Conservation (phyloP, 2,888 invertebrate species). For the Prostheceraeus crozeri region DNA sequence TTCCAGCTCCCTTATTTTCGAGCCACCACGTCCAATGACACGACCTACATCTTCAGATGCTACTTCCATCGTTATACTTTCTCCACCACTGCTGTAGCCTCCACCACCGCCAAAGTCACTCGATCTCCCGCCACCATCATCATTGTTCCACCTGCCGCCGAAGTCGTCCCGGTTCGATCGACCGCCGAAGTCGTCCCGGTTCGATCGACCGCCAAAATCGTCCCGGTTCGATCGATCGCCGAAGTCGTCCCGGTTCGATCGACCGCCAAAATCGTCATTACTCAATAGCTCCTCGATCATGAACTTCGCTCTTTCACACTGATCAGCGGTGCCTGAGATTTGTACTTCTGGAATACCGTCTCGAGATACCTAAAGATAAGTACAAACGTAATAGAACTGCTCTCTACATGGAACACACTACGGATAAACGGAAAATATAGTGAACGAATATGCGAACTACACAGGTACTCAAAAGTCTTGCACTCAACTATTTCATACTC, state of each 20-base stretch:
- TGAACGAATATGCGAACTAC: too few relatives aligned
- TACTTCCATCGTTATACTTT: background rate
- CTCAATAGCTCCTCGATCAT: too few relatives aligned
- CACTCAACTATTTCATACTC: too few relatives aligned
- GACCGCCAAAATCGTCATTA: too few relatives aligned
- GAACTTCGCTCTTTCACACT: too few relatives aligned
- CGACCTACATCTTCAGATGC: background rate
- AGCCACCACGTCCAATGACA: constrained; percentile 33
- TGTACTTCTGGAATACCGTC: too few relatives aligned
- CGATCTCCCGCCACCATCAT: background rate
- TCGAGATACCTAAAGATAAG: too few relatives aligned
- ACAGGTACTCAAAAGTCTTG: too few relatives aligned
- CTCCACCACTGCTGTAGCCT: background rate
- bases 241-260: background rate
- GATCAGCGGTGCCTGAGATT: too few relatives aligned
- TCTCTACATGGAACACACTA: too few relatives aligned
- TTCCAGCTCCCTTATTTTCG: constrained; percentile 22
- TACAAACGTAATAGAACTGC: too few relatives aligned
- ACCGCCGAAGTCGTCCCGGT: background rate
- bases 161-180: background rate
- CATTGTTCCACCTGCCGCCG: background rate
- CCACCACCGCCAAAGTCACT: background rate
- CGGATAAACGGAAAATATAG: too few relatives aligned
- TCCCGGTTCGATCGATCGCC: background rate
- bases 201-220: background rate